Conservation (phyloP, 2,797 vertebrate species). For the Botia kubotai region DNA sequence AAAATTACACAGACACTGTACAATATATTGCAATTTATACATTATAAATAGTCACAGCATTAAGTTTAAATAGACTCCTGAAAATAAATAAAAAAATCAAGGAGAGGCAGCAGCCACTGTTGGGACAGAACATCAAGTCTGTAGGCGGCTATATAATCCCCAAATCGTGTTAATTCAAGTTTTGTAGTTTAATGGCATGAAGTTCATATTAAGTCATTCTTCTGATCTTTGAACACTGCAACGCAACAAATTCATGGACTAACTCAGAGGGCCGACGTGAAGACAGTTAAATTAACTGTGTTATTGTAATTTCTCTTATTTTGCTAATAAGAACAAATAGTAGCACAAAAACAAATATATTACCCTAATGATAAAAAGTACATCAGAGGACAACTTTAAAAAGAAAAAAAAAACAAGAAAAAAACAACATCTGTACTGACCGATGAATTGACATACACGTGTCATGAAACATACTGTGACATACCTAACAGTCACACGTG, state of each 20-base stretch:
- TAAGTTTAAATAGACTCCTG: too few relatives aligned
- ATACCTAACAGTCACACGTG: not conserved
- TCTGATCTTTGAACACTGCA: not conserved
- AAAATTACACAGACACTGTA: too few relatives aligned
- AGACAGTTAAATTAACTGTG: not conserved
- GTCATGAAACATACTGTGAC: conserved; percentile 24
- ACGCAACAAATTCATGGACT: not conserved
- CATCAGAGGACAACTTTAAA: not conserved
- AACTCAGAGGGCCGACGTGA: not conserved
- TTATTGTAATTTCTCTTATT: not conserved
- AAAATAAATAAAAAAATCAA: conserved; percentile 32
- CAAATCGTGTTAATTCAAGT: not conserved
- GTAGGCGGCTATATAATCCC: conserved; percentile 11
- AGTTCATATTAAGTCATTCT: not conserved
- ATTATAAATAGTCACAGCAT: too few relatives aligned
- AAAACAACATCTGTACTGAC: not conserved
- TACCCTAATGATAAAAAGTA: not conserved
- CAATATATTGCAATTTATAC: too few relatives aligned
- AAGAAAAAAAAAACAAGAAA: not conserved
- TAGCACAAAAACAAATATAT: not conserved
- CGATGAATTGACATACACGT: not conserved
- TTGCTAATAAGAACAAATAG: not conserved
- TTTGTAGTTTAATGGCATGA: not conserved
- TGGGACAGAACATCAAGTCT: conserved; percentile 34
- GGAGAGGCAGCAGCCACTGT: conserved; percentile 43